Percentiles rank a stretch among this genome's conserved stretches.
Evolutionary conservation across 2,888 invertebrate genomes (phyloP).

Genomic region (Harpalus rufipes): DNA sequence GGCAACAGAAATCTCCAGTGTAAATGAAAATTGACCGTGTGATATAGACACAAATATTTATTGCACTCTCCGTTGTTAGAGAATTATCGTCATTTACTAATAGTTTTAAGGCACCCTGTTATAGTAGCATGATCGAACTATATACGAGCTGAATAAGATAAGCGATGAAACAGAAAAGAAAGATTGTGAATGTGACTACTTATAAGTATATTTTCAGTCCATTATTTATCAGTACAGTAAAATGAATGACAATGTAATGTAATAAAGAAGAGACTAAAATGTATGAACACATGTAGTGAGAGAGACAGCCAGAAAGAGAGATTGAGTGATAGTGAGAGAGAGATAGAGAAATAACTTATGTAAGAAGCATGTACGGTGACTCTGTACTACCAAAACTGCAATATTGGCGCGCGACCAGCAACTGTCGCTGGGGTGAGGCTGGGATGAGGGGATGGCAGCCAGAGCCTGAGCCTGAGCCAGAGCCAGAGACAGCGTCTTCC

Average conservation of each 20-base stretch:
- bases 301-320: conserved; percentile 71
- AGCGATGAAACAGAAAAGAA: conserved; percentile 50
- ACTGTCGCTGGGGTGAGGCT: conserved; percentile 80
- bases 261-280: conserved; percentile 48
- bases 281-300: conserved; percentile 73
- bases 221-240: conserved; percentile 26
- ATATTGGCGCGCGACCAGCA: conserved; percentile 93
- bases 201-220: conserved; percentile 28
- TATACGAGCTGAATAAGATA: conserved; percentile 49
- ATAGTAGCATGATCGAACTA: too few relatives aligned
- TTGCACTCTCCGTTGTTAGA: too few relatives aligned
- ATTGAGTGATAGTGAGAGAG: conserved; percentile 55
- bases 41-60: too few relatives aligned
- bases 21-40: too few relatives aligned
- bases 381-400: conserved; percentile 96
- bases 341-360: conserved; percentile 59
- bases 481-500: conserved; percentile 78
- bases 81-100: too few relatives aligned
- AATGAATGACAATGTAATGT: background rate
- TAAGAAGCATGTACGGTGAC: conserved; percentile 79
- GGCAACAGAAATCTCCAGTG: too few relatives aligned
- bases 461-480: conserved; percentile 77
- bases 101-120: too few relatives aligned
- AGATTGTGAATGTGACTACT: conserved; percentile 30
- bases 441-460: conserved; percentile 73